Conservation (phyloP, 2,797 vertebrate genomes). For the Nannoperca obscura region DNA sequence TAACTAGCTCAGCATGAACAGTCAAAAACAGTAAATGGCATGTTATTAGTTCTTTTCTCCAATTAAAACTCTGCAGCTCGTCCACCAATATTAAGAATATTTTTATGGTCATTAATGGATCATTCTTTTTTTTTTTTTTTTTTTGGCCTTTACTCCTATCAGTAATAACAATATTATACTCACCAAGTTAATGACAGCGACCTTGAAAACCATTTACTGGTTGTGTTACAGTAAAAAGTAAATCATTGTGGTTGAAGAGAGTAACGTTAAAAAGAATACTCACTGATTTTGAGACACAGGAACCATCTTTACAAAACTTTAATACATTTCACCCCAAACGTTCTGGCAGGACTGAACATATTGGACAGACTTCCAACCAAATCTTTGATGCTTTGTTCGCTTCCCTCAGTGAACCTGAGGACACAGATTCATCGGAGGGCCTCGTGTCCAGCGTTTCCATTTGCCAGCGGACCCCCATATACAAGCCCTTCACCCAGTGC, state of each 20-base stretch:
- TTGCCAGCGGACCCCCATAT: constrained; percentile 73
- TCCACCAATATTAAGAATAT: no score
- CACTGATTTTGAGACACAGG: neutral
- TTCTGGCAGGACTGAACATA: neutral
- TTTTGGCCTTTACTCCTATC: no score
- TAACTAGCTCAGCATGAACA: neutral
- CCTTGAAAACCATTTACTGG: neutral
- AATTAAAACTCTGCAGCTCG: neutral
- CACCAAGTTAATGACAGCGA: neutral
- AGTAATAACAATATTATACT: neutral
- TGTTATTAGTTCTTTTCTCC: neutral
- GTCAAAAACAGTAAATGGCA: neutral
- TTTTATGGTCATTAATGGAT: no score
- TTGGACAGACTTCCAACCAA: neutral
- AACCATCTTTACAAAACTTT: neutral
- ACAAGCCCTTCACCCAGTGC: constrained; percentile 80
- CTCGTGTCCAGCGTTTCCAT: constrained; percentile 44
- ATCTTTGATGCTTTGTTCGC: neutral
- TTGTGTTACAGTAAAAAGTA: neutral
- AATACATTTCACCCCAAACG: neutral
- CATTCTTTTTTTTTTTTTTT: no score
- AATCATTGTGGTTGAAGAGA: neutral
- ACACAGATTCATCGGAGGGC: constrained; percentile 66
- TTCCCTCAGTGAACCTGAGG: constrained; percentile 72
- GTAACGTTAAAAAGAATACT: neutral